These are phyloP conservation scores for Coranthus polyacanthus DNA, from an alignment of 2,797 vertebrate species.

Conservation along the genomic window DNA sequence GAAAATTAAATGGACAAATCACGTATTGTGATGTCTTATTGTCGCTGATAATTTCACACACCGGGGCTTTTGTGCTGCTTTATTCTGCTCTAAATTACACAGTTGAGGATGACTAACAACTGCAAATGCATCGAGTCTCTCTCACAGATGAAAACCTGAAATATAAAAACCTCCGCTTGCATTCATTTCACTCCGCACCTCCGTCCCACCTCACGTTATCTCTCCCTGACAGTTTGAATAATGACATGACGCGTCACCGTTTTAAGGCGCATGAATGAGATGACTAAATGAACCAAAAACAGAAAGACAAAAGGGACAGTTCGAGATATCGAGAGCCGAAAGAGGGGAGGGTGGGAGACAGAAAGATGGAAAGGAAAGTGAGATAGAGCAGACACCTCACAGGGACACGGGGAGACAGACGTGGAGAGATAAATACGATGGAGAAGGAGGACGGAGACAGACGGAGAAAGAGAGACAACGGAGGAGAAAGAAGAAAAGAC, in stretches of 20 bases:
- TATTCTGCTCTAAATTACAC: constrained; percentile 25
- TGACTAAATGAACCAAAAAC: constrained; percentile 37
- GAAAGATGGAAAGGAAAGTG: constrained; percentile 40
- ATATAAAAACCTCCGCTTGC: constrained; percentile 37
- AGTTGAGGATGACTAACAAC: constrained; percentile 41
- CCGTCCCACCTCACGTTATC: constrained; percentile 49
- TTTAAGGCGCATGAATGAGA: constrained; percentile 47
- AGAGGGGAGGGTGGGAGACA: constrained; percentile 23
- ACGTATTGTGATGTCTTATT: neutral
- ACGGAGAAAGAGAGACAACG: constrained; percentile 34
- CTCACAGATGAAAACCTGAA: constrained; percentile 25
- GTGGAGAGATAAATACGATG: constrained; percentile 59
- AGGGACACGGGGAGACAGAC: constrained; percentile 56
- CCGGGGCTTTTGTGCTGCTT: constrained; percentile 17
- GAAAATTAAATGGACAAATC: constrained; percentile 23
- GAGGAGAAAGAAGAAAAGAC: constrained; percentile 28
- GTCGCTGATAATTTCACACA: constrained; percentile 29
- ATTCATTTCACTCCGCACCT: constrained; percentile 17
- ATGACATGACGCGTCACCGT: constrained; percentile 46
- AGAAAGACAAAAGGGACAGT: constrained; percentile 60
- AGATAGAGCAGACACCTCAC: constrained; percentile 59
- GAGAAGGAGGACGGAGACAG: constrained; percentile 42
- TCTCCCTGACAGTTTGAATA: constrained; percentile 54
- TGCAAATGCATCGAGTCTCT: constrained; percentile 24
- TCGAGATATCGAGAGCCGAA: constrained; percentile 39